Base-by-base conservation (phyloP, 37 sponge, comb jelly and placozoan genomes). In the Cladorhizidae sp. region DNA sequence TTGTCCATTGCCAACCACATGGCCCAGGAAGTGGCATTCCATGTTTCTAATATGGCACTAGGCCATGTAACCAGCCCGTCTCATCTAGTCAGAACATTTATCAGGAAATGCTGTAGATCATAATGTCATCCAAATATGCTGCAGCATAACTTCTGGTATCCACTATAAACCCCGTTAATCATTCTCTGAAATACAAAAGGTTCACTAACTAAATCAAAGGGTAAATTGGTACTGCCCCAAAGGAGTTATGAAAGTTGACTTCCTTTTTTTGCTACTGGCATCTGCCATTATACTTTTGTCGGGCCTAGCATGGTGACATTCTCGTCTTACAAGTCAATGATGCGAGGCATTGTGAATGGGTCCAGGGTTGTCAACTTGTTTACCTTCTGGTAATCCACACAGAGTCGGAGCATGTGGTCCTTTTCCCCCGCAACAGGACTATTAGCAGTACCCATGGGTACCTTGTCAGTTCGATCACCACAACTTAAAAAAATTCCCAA, bases 171-270 rank as follows among this genome's bases (percentile, higher is more conserved):
- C n/a, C 56, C 63, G 40, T 90, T 82, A 83, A 90, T 90, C 77
- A 90, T 45, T 62, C 87, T 69, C 57, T 90, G 87, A 74, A 90
- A 90, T 0, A 87, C 86, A 33, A 87, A 82, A 43, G 89, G 91
- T 25, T 75, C 91, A 71, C 81, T 72, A 8, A 72, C 73, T n/a
- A 91, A 43, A 6, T 89, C 87, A 76, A 90, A 90, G 8, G 92
- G 92, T 88, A 33, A 91, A 88, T 54, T 91, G 86, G 40, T 72
- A 91, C 15, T 88, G 74, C 11, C 89, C 92, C 33, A 36, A 75
- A 0, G 75, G 80, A 22, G 92, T 91, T 7, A 56, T 61, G 45
- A 88, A 91, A 18, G 92, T 84, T 36, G 89, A 83, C 72, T 79
- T 78, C 18, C 59, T 58, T n/a, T 50, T 52, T 25, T 59, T 32